A percentile compares a stretch with the other conserved stretches of the same genome.
These are phyloP conservation scores for Troides helena DNA, from an alignment of 2,888 invertebrate genomes.

Conservation along the genomic window DNA sequence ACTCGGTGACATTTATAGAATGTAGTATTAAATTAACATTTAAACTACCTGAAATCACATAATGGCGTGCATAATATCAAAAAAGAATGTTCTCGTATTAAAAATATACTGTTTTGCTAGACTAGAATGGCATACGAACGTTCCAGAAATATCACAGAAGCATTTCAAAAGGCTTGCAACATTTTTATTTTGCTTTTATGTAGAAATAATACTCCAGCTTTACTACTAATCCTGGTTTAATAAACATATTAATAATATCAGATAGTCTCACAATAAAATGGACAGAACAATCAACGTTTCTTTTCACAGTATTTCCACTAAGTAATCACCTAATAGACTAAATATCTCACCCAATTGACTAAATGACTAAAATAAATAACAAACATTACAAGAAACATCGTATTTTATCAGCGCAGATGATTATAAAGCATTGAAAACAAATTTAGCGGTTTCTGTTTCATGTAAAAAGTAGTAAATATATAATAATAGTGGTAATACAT, in stretches of 20 bases:
- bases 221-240: neutral
- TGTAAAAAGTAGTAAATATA: no score
- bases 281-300: no score
- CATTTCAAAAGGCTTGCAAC: neutral
- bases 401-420: no score
- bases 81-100: neutral
- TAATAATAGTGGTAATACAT: no score
- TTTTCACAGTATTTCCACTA: no score
- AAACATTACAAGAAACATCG: no score
- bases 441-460: no score
- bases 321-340: no score
- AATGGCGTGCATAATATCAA: neutral
- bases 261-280: no score
- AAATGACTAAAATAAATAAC: no score
- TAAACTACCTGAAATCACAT: neutral
- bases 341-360: no score
- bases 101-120: neutral
- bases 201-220: neutral
- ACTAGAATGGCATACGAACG: neutral
- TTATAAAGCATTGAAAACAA: no score
- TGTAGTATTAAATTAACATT: neutral
- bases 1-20: neutral
- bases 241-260: neutral
- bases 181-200: slow-evolving; percentile 1
- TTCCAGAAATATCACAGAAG: slow-evolving; percentile 13